Conservation (phyloP, 2,113 vertebrate species). For the Balaeniceps rex region DNA sequence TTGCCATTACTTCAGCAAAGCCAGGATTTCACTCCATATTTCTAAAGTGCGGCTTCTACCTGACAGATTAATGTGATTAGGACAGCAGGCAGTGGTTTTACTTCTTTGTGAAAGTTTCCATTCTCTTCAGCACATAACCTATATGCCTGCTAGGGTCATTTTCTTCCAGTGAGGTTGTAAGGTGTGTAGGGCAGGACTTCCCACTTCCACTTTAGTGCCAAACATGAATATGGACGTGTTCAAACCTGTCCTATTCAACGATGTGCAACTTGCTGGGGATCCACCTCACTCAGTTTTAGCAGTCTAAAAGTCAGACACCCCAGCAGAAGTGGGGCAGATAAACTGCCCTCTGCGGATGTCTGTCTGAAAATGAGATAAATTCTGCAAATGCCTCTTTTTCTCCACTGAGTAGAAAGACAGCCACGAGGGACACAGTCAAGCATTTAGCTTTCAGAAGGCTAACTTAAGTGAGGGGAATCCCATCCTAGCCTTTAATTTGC, state of each 20-base stretch:
- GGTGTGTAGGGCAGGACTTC: not conserved
- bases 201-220: not conserved
- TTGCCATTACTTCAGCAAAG: not conserved
- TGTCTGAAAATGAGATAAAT: not conserved
- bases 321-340: not conserved
- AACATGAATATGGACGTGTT: not conserved
- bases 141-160: not conserved
- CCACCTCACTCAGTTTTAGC: not conserved
- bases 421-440: not conserved
- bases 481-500: not conserved
- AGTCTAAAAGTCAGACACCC: not conserved
- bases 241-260: not conserved
- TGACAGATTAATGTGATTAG: not conserved
- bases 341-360: not conserved
- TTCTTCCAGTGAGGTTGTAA: not conserved
- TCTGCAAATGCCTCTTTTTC: not conserved
- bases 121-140: not conserved
- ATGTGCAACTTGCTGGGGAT: not conserved
- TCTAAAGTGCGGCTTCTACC: not conserved
- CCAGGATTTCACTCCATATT: not conserved
- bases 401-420: not conserved
- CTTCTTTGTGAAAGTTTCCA: not conserved
- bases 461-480: not conserved
- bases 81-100: not conserved
- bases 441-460: not conserved